These are phyloP conservation scores for Rattus norvegicus DNA, from an alignment of 2,113 vertebrate genomes.

Conservation along the genomic window GRCr8 NC_086025.1:42499001-42499500, in stretches of 20 bases:
- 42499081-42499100: not conserved
- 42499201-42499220: too few relatives aligned
- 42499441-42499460: not conserved
- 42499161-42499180: not conserved
- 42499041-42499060: not conserved
- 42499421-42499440: not conserved
- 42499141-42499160: not conserved
- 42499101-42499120: not conserved
- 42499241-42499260: not conserved
- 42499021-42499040: not conserved
- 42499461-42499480: not conserved
- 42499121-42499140: not conserved
- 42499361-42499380: not conserved
- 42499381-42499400: not conserved
- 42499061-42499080: not conserved
- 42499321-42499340: not conserved
- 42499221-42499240: not conserved
- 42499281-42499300: not conserved
- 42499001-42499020: not conserved
- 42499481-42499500: not conserved
- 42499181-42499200: not conserved
- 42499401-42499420: not conserved
- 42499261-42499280: not conserved
- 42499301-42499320: fast-evolving
- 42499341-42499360: not conserved